phyloP scores from a whole-genome alignment of 53 echinoderm and acorn worm species.

The Crossaster papposus region DNA sequence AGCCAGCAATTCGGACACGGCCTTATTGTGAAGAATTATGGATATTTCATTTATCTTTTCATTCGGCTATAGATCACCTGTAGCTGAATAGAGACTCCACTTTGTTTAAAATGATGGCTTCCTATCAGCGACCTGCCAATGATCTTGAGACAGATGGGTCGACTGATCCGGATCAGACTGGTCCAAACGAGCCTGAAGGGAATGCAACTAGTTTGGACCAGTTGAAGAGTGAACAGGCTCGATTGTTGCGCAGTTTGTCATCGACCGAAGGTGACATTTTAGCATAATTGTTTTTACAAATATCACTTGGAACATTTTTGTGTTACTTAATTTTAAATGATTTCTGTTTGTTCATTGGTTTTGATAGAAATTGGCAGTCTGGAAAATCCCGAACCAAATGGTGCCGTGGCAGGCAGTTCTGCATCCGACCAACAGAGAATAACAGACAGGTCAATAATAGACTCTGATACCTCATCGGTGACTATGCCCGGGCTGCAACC shows the following conservation, averaged over 20 bases:
- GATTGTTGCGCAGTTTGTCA: neutral
- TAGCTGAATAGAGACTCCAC: neutral
- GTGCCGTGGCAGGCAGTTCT: neutral
- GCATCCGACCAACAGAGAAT: neutral
- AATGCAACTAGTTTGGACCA: neutral
- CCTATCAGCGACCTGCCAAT: neutral
- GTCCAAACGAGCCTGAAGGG: neutral
- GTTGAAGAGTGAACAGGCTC: constrained; percentile 27
- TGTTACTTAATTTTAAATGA: neutral
- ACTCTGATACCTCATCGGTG: neutral
- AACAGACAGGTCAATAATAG: neutral
- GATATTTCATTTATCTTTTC: neutral
- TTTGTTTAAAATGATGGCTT: neutral
- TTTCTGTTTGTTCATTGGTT: neutral
- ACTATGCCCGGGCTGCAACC: constrained; percentile 62
- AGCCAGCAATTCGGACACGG: too few species aligned
- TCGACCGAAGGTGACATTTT: neutral
- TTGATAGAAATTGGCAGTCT: neutral
- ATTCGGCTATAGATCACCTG: neutral
- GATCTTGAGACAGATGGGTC: neutral
- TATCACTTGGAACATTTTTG: neutral
- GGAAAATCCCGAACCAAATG: neutral
- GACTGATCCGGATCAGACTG: neutral
- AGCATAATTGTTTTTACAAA: neutral
- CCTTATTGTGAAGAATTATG: neutral